phyloP scores from a whole-genome alignment of 2,888 invertebrate genomes.

The Drosophila pseudotalamancana region DNA sequence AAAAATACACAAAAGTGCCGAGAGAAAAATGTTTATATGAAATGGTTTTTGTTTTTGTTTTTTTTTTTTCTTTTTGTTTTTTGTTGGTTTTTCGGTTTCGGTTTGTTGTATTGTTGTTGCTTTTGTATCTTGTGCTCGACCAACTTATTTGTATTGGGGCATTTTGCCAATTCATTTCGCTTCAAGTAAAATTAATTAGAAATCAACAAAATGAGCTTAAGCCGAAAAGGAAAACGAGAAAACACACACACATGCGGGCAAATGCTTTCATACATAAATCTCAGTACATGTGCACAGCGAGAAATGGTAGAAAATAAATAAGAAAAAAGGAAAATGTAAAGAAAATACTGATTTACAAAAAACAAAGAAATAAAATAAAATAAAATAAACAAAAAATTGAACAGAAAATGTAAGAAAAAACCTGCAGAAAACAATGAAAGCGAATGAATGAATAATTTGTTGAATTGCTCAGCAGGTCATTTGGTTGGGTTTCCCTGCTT shows the following conservation, averaged over 20 bases:
- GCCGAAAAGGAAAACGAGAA: conserved; percentile 27
- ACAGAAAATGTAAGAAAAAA: conserved; percentile 8
- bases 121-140: conserved; percentile 10
- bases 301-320: background rate
- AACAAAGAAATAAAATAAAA: too few relatives aligned
- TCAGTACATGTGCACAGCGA: conserved; percentile 23
- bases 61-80: background rate
- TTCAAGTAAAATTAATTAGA: conserved; percentile 71
- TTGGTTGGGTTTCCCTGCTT: background rate
- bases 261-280: conserved; percentile 53
- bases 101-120: conserved; percentile 17
- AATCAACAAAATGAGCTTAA: conserved; percentile 70
- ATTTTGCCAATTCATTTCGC: conserved; percentile 73
- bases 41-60: background rate
- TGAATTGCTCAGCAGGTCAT: conserved; percentile 49
- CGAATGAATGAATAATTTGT: conserved; percentile 64
- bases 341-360: conserved; percentile 1
- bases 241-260: conserved; percentile 1
- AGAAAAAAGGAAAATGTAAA: conserved; percentile 8
- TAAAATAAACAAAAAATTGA: conserved; percentile 4
- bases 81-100: conserved; percentile 6
- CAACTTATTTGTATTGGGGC: conserved; percentile 48
- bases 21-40: conserved; percentile 16
- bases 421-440: conserved; percentile 53
- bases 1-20: conserved; percentile 7